Evolutionary conservation across 1,140 invertebrate genomes (phyloP), one percentile per base, ranked within the genome.

Genomic region (Leptonema lineaticorne): DNA sequence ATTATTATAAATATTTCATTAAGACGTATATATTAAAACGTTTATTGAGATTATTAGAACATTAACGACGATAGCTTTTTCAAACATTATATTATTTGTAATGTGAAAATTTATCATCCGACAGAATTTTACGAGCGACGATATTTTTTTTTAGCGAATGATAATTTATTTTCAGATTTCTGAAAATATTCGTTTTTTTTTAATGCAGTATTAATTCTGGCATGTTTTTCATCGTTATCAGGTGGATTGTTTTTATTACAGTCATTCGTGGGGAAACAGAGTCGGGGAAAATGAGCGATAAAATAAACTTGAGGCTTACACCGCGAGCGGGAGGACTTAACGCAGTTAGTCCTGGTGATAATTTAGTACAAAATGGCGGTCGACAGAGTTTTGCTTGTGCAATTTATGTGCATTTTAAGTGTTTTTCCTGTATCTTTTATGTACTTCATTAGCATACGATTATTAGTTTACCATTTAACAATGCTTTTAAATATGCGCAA

Each of bases 391-490:
- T 30, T 18, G 62, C 46, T 50, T 64, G 57, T 59, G 45, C 62
- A 64, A 64, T 64, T 64, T 64, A 64, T 64, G 62, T 64, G 62
- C 62, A 64, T 64, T 50, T 64, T 64, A 64, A 64, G 45, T 50
- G 20, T 50, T 64, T 64, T 41, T 3, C 59, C 16, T 64, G 45
- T 50, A 45, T 62, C n/a, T 62, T 45, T 28, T n/a, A n/a, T n/a
- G 41, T 46, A 18, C 45, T n/a, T 45, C 45, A 50, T 64, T 64
- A 64, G 50, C 62, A 64, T 64, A 64, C 50, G 28, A 64, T 64
- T 64, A 26, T 64, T 64, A 45, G 26, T 26, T 45, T 22, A 37
- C 41, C 22, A 46, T 41, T 22, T 16, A 64, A 45, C 50, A 64
- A 45, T 60, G 16, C n/a, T n/a, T n/a, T n/a, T n/a, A n/a, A n/a